These are phyloP conservation scores for Onychostoma macrolepis DNA, from an alignment of 2,113 vertebrate species.

Conservation along the genomic window DNA sequence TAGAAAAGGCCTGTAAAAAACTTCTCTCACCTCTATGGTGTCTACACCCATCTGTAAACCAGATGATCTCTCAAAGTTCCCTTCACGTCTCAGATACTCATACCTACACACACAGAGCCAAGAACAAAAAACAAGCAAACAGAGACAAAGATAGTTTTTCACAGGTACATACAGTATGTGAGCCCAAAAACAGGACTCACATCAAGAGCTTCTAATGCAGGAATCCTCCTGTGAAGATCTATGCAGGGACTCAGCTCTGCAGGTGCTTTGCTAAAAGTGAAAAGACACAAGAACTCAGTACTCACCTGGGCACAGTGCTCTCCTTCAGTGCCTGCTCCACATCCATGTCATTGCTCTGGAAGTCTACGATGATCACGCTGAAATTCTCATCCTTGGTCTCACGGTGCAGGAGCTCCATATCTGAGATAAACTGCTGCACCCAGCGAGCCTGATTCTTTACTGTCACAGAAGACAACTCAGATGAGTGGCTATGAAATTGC, in stretches of 20 bases:
- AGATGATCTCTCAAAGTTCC: conserved; percentile 94
- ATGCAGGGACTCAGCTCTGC: background rate
- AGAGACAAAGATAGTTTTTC: background rate
- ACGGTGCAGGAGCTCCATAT: conserved; percentile 87
- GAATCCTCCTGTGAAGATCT: background rate
- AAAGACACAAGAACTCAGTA: background rate
- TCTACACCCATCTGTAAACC: conserved; percentile 94
- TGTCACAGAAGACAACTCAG: conserved; percentile 61
- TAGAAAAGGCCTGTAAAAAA: background rate
- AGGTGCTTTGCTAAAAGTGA: conserved; percentile 4
- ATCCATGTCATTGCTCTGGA: conserved; percentile 97
- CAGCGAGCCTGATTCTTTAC: conserved; percentile 99
- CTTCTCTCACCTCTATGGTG: conserved; percentile 84
- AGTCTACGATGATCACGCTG: conserved; percentile 93
- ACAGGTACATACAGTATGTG: background rate
- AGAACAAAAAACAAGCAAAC: background rate
- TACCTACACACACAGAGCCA: conserved; percentile 75
- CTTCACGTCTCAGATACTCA: conserved; percentile 87
- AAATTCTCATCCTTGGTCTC: conserved; percentile 88
- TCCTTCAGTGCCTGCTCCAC: conserved; percentile 85
- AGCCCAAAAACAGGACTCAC: background rate
- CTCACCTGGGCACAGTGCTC: conserved; percentile 86
- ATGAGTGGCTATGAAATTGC: background rate
- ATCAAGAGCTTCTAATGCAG: background rate
- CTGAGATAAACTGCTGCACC: conserved; percentile 94